Evolutionary conservation across 2,888 invertebrate species (phyloP).

Genomic region (Leptopilina drosophilae): DNA sequence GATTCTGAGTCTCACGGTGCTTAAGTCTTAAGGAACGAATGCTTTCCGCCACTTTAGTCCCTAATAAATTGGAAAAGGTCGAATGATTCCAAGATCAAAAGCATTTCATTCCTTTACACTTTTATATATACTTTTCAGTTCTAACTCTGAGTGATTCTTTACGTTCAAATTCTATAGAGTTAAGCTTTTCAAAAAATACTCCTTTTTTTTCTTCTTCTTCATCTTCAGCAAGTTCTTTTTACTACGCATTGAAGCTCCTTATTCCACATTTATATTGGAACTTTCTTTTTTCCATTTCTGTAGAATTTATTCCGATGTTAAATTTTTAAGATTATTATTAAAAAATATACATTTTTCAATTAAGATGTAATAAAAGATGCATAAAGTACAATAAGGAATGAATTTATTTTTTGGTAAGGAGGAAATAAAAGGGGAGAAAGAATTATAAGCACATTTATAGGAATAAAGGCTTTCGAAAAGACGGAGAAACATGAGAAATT

Average conservation of each 20-base stretch:
- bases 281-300: background rate
- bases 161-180: background rate
- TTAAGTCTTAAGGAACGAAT: slow-evolving; percentile 47
- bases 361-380: background rate
- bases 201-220: background rate
- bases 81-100: slow-evolving; percentile 45
- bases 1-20: slow-evolving; percentile 49
- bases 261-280: background rate
- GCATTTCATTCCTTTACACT: slow-evolving; percentile 31
- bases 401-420: background rate
- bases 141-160: background rate
- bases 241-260: background rate
- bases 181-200: background rate
- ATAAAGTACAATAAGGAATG: no score
- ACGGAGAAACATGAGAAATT: background rate
- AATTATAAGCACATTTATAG: slow-evolving; percentile 15
- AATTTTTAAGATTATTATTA: no score
- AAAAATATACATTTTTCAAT: background rate
- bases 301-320: no score
- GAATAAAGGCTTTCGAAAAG: slow-evolving; percentile 13
- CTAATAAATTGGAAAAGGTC: slow-evolving; percentile 59
- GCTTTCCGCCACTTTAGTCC: slow-evolving; percentile 55
- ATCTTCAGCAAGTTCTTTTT: background rate
- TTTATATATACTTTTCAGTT: slow-evolving; percentile 20
- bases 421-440: background rate